Conservation (phyloP, 2,797 vertebrate species). For the Gymnocypris eckloni region DNA sequence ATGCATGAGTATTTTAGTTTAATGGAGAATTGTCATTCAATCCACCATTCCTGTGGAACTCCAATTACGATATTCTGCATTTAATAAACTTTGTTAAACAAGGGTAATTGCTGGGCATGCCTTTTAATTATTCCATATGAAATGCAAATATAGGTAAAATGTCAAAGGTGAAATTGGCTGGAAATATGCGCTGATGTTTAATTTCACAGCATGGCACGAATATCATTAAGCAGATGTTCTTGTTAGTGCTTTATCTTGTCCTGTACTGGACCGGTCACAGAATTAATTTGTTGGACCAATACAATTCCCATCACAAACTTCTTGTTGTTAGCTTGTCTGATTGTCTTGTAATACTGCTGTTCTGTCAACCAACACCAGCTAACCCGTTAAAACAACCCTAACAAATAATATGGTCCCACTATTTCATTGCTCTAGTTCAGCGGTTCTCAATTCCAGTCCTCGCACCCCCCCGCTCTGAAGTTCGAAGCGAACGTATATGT, state of each 20-base stretch:
- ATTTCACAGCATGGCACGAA: slow-evolving; percentile 22
- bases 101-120: neutral
- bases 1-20: neutral
- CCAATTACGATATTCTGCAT: neutral
- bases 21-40: neutral
- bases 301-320: neutral
- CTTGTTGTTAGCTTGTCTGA: neutral
- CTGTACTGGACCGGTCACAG: slow-evolving; percentile 29
- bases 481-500: too few relatives aligned
- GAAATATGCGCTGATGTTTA: slow-evolving; percentile 31
- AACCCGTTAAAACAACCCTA: neutral
- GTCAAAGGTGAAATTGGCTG: slow-evolving; percentile 36
- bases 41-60: neutral
- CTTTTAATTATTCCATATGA: slow-evolving; percentile 14
- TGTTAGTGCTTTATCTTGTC: slow-evolving; percentile 52
- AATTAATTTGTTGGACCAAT: slow-evolving; percentile 5
- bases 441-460: too few relatives aligned
- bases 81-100: neutral
- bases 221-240: slow-evolving; percentile 8
- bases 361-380: neutral
- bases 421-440: neutral
- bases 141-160: slow-evolving; percentile 41
- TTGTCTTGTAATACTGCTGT: neutral
- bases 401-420: neutral
- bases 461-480: too few relatives aligned